Percentiles rank a stretch among this genome's conserved stretches.
Evolutionary conservation across 2,888 invertebrate species (phyloP).

Genomic region (Tuta absoluta): DNA sequence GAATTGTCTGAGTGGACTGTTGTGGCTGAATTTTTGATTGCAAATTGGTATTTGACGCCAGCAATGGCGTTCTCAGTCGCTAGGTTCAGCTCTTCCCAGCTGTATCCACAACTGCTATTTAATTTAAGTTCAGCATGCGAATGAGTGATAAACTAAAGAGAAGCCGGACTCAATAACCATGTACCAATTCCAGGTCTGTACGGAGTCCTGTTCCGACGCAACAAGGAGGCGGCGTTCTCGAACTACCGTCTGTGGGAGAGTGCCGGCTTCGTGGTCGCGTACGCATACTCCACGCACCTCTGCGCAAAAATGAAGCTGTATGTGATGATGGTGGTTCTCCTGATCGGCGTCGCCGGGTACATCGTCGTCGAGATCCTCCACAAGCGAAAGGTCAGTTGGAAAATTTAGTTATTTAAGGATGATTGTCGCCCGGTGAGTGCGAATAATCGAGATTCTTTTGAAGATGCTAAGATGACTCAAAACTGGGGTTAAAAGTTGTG

Average conservation of each 20-base stretch:
- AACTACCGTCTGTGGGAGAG: constrained; percentile 96
- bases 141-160: not conserved
- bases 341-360: constrained; percentile 89
- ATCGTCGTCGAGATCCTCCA: constrained; percentile 90
- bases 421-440: too few relatives aligned
- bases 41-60: too few relatives aligned
- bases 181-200: constrained; percentile 84
- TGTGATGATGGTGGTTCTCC: constrained; percentile 89
- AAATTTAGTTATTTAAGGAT: constrained; percentile 16
- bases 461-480: too few relatives aligned
- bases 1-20: too few relatives aligned
- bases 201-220: constrained; percentile 91
- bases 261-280: constrained; percentile 93
- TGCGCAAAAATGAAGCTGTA: constrained; percentile 93
- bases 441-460: too few relatives aligned
- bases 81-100: too few relatives aligned
- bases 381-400: constrained; percentile 89
- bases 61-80: too few relatives aligned
- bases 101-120: too few relatives aligned
- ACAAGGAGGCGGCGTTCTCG: constrained; percentile 95
- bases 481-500: too few relatives aligned
- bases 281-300: constrained; percentile 92
- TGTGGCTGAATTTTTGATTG: too few relatives aligned
- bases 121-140: too few relatives aligned
- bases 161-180: not conserved